A percentile compares a stretch with the other conserved stretches of the same genome.
Conservation (phyloP, 2,888 invertebrate genomes). For the Portevinia maculata region DNA sequence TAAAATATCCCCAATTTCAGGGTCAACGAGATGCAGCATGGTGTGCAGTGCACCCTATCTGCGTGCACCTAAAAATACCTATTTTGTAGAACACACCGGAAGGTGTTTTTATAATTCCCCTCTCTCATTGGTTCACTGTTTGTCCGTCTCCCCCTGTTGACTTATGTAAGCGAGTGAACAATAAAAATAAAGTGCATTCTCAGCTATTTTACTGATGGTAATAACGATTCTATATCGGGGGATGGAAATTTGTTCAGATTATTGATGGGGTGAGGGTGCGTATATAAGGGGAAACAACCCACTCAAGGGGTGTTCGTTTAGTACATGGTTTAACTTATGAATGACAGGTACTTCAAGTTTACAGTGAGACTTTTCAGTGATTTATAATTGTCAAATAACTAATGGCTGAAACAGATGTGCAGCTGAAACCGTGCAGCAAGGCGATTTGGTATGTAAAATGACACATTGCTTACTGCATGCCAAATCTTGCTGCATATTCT, state of each 20-base stretch:
- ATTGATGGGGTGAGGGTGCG: conserved; percentile 50
- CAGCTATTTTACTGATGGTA: conserved; percentile 46
- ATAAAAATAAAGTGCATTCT: conserved; percentile 53
- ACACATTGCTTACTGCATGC: too few species aligned
- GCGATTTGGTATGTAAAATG: too few species aligned
- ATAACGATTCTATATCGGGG: conserved; percentile 46
- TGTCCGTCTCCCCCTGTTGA: not conserved
- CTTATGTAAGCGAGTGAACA: conserved; percentile 27
- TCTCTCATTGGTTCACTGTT: not conserved
- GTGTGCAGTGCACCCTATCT: not conserved
- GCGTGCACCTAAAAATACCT: conserved; percentile 24
- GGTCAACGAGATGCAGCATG: not conserved
- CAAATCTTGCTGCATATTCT: too few species aligned
- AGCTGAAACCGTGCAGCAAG: too few species aligned
- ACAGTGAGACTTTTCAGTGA: not conserved
- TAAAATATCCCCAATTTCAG: conserved; percentile 10
- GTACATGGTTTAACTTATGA: too few species aligned
- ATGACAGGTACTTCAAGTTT: conserved; percentile 19
- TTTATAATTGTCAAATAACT: not conserved
- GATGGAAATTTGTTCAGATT: conserved; percentile 45
- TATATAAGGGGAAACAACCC: conserved; percentile 1
- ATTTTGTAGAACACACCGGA: conserved; percentile 7
- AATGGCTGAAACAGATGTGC: too few species aligned
- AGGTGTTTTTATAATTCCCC: conserved; percentile 3
- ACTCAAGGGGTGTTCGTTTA: not conserved